These are phyloP conservation scores for Orchesellides sinensis DNA, from an alignment of 2,888 invertebrate species.

Conservation along the genomic window DNA sequence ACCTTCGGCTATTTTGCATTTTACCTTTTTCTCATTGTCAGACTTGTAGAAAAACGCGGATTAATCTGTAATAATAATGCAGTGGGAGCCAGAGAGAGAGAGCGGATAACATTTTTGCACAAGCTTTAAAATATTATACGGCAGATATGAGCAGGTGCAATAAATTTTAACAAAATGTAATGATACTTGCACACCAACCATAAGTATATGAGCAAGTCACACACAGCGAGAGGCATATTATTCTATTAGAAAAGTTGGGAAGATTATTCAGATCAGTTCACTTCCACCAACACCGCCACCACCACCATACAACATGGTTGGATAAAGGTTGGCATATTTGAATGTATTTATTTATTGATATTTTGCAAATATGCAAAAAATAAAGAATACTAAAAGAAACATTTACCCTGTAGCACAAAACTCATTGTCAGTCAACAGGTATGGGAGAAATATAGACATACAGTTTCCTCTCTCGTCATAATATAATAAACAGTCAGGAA, in stretches of 20 bases:
- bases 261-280: no score
- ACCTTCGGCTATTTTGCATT: conserved; percentile 58
- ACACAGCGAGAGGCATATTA: no score
- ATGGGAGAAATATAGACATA: no score
- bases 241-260: no score
- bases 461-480: no score
- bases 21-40: conserved; percentile 41
- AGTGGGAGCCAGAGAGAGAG: not conserved
- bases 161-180: conserved; percentile 55
- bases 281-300: conserved; percentile 9
- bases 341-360: conserved; percentile 1
- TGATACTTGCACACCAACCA: conserved; percentile 26
- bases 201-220: no score
- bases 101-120: conserved; percentile 31
- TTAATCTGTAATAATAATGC: conserved; percentile 58
- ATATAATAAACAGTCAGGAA: no score
- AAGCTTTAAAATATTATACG: not conserved
- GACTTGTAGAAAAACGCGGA: conserved; percentile 31
- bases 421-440: no score
- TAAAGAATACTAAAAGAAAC: no score
- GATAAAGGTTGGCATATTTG: not conserved
- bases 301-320: not conserved
- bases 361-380: not conserved
- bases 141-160: conserved; percentile 49
- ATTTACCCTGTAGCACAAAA: no score